phyloP scores from a whole-genome alignment of 2,888 invertebrate genomes.

The Pogonocherus hispidulus region DNA sequence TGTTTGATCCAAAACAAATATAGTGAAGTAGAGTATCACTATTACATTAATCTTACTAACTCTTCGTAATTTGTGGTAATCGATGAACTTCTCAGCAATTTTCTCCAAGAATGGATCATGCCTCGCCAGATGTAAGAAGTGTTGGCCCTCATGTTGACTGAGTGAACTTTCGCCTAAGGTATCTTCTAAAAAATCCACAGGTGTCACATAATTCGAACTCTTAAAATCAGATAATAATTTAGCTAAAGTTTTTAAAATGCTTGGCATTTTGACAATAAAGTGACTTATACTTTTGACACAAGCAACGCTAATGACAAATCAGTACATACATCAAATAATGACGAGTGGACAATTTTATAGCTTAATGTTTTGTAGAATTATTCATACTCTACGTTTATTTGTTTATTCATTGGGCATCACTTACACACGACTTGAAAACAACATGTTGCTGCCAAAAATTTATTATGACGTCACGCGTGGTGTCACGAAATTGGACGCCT shows the following conservation, averaged over 20 bases:
- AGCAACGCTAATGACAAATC: not conserved
- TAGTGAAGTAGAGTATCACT: constrained; percentile 53
- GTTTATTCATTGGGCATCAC: not conserved
- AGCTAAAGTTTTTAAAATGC: constrained; percentile 45
- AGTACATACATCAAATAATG: not conserved
- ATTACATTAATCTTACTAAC: constrained; percentile 50
- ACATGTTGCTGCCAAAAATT: constrained; percentile 24
- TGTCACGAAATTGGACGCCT: constrained; percentile 24
- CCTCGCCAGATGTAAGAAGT: constrained; percentile 53
- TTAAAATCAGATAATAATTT: constrained; percentile 52
- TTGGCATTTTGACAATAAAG: constrained; percentile 40
- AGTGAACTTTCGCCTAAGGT: constrained; percentile 29
- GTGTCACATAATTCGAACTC: constrained; percentile 43
- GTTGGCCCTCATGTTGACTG: constrained; percentile 39
- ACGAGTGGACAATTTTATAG: not conserved
- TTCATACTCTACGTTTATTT: constrained; percentile 7
- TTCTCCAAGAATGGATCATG: constrained; percentile 55
- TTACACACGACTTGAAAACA: constrained; percentile 5
- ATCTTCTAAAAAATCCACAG: constrained; percentile 53
- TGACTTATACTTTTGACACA: constrained; percentile 5
- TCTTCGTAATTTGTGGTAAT: constrained; percentile 43
- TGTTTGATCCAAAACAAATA: constrained; percentile 58
- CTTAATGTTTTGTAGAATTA: not conserved
- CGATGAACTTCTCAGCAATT: constrained; percentile 50
- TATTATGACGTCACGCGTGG: constrained; percentile 10